Base-by-base conservation (phyloP, 2,113 vertebrate species). In the Brachyistius frenatus region DNA sequence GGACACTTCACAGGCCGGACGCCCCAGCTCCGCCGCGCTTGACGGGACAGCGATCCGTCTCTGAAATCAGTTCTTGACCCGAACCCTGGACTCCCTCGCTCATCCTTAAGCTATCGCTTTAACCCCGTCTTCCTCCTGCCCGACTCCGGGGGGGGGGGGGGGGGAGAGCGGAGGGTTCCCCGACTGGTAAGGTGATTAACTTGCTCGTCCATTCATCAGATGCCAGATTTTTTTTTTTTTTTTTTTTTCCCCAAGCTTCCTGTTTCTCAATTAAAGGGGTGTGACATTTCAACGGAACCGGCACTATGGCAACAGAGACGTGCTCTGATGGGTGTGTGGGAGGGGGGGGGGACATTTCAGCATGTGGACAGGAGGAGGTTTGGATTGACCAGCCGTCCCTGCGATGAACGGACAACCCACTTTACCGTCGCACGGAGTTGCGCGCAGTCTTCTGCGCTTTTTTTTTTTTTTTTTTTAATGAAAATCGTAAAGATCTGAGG, bases 1-100 rank as follows among this genome's bases (percentile, higher is more conserved):
- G 86, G 86, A 80, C 86, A 81, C 78, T 91, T 89, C 81, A 88
- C 81, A 88, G 79, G 81, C 70, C 61, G 75, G 87, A 92, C 81
- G 67, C 84, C 88, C 64, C 87, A 71, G 83, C 54, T 85, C 83
- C 39, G 81, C 87, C 88, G 78, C 39, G 88, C 82, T 80, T 81
- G 89, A 90, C 83, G 44, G 91, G 87, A 89, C 86, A 64, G 81
- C 62, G 14, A 70, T 76, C 81, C 41, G 36, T 81, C 81, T 85
- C 81, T 23, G 49, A 80, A 77, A n/a, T 86, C 88, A 60, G 78
- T 69, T n/a, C 58, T 84, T 69, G 73, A 89, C 84, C 83, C 72
- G 65, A 79, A 83, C 83, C 78, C 83, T 32, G 63, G 70, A 67
- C 86, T 80, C 76, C 72, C 76, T 84, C 84, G 54, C 85, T 87